Conservation (phyloP, 2,888 invertebrate species). For the Acleris holmiana region DNA sequence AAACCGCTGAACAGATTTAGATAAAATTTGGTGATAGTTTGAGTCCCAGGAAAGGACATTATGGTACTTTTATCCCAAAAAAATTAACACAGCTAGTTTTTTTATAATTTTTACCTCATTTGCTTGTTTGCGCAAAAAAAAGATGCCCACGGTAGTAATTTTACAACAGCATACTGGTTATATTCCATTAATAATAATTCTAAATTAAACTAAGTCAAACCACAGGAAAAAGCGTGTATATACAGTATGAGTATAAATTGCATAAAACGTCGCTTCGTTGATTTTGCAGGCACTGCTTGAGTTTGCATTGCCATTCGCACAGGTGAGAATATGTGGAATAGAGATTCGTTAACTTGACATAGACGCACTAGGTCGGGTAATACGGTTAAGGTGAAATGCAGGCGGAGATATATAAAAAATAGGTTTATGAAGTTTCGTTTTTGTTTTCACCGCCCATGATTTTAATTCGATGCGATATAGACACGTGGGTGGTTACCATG, state of each 20-base stretch:
- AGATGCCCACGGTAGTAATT: no score
- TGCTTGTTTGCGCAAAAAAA: no score
- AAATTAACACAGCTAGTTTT: no score
- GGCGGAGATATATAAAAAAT: neutral
- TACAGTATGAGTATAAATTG: neutral
- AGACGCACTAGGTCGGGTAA: neutral
- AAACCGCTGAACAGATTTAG: no score
- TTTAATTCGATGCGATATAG: neutral
- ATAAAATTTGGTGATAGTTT: no score
- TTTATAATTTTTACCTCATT: no score
- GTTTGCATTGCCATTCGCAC: slow-evolving; percentile 5
- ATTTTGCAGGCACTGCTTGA: neutral
- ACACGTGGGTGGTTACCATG: no score
- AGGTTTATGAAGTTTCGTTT: no score
- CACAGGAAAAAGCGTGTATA: neutral
- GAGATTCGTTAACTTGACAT: neutral
- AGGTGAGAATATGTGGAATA: slow-evolving; percentile 1
- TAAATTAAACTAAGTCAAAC: neutral
- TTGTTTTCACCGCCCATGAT: neutral
- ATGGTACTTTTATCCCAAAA: no score
- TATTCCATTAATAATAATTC: neutral
- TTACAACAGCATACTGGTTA: neutral
- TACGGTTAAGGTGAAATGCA: neutral
- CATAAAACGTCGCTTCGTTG: neutral
- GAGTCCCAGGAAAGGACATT: no score